These are phyloP conservation scores for Leptinotarsa juncta DNA, from an alignment of 2,888 invertebrate genomes.

Conservation along the genomic window DNA sequence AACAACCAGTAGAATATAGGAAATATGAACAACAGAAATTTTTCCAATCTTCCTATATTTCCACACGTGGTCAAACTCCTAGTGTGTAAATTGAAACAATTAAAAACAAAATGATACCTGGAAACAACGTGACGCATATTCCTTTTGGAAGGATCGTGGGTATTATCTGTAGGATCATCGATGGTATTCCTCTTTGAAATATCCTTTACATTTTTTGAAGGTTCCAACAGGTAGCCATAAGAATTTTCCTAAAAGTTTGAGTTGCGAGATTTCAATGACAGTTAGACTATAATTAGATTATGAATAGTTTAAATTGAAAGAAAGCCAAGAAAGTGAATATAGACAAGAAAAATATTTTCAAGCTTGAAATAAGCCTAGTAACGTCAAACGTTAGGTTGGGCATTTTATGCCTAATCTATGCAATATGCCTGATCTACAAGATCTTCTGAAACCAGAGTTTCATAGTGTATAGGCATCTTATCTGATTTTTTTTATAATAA, in stretches of 20 bases:
- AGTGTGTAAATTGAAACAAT: neutral
- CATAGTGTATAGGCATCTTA: no score
- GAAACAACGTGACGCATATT: conserved; percentile 70
- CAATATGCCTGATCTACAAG: no score
- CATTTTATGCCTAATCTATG: no score
- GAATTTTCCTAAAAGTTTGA: conserved; percentile 78
- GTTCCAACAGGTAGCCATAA: conserved; percentile 85
- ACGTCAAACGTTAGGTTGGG: no score
- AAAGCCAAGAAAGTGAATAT: no score
- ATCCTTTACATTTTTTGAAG: conserved; percentile 70
- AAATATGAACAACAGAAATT: conserved; percentile 2
- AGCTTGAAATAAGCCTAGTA: no score
- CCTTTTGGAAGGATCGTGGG: conserved; percentile 48
- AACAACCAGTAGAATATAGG: neutral
- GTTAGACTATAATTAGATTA: no score
- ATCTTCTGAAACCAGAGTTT: no score
- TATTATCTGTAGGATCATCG: conserved; percentile 59
- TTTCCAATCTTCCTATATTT: neutral
- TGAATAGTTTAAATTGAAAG: no score
- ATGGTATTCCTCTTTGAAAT: conserved; percentile 65
- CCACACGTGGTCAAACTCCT: neutral
- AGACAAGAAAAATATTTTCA: no score
- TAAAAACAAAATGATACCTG: conserved; percentile 63
- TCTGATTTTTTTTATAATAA: no score
- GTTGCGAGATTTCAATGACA: no score